Base-by-base conservation (phyloP, 2,113 vertebrate species). In the Coracopsis vasa region DNA sequence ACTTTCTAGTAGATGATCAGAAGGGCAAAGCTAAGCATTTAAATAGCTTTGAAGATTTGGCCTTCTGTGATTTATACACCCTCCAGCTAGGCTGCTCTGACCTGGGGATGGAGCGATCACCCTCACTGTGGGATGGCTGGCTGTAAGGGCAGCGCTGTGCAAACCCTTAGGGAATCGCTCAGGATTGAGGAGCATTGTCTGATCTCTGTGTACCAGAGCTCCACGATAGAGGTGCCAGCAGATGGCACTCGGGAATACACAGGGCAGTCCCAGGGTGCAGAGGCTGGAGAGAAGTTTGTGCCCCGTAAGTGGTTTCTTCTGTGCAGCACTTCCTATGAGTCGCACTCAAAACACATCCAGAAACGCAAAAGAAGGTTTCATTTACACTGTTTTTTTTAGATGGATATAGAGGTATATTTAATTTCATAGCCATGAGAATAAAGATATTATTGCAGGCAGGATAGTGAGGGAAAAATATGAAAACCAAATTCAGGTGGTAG, bases 121-220 rank as follows among this genome's bases (percentile, higher is more conserved):
- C 42, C 37, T 67, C 61, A 21, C 24, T 1, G 1, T 5, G 50
- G 33, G 19, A 28, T 28, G 50, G 29, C 2, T 3, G 13, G 44
- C 67, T 61, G 5, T 8, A 29, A 41, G 31, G 41, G 6, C 42
- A 51, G 60, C 11, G 5, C n/a, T 27, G 28, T 39, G 47, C 23
- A 56, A 27, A 28, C 23, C 31, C 28, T 16, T 5, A 16, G 24
- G 33, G 27, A 31, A 28, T 5, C 27, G 23, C 31, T 41, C 21
- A 17, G 79, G 14, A 7, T 2, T 12, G 54, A 62, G 45, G 18
- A 51, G 7, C 9, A 1, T 4, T 39, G 33, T 35, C 44, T 42
- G 29, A 12, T 13, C 13, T 37, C 41, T 0, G 0, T 1, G 25
- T 13, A 24, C 7, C 53, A 48, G 41, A 62, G 33, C 24, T 58